phyloP scores from a whole-genome alignment of 2,888 invertebrate genomes.

The Drosophila greeni region DNA sequence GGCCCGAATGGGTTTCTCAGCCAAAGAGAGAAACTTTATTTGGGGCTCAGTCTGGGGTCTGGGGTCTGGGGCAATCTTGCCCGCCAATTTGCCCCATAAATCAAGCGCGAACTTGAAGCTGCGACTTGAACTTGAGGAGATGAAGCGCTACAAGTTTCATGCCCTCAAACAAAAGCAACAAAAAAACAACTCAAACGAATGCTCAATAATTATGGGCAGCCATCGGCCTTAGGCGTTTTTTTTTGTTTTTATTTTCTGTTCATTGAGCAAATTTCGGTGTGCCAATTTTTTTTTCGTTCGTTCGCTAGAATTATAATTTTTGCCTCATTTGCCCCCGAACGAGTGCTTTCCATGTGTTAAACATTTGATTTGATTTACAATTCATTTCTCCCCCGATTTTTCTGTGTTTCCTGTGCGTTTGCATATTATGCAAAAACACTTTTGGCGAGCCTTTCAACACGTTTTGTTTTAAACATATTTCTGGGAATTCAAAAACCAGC shows the following conservation, averaged over 20 bases:
- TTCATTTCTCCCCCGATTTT: slow-evolving; percentile 24
- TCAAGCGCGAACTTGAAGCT: slow-evolving; percentile 49
- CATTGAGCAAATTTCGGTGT: slow-evolving; percentile 52
- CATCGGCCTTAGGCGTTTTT: slow-evolving; percentile 8
- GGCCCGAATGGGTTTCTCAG: slow-evolving; percentile 22
- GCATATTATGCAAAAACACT: slow-evolving; percentile 55
- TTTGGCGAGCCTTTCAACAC: slow-evolving; percentile 63
- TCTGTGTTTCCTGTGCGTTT: slow-evolving; percentile 23
- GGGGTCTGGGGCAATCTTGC: slow-evolving; percentile 1
- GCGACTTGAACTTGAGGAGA: slow-evolving; percentile 55
- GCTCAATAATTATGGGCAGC: slow-evolving; percentile 60
- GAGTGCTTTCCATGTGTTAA: slow-evolving; percentile 65
- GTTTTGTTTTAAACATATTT: slow-evolving; percentile 31
- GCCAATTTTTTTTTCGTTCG: slow-evolving; percentile 42
- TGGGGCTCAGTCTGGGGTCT: slow-evolving; percentile 27
- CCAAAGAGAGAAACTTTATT: slow-evolving; percentile 37
- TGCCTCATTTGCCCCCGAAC: slow-evolving; percentile 31
- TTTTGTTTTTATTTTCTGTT: slow-evolving; percentile 46
- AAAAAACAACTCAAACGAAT: background rate
- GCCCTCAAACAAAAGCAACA: slow-evolving; percentile 29
- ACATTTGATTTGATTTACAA: slow-evolving; percentile 66
- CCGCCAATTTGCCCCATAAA: slow-evolving; percentile 17
- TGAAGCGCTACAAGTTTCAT: slow-evolving; percentile 65
- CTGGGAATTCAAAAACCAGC: slow-evolving; percentile 34
- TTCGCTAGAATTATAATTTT: slow-evolving; percentile 39